Evolutionary conservation across 2,797 vertebrate species (phyloP).

Genomic region (Pantherophis alleghaniensis): DNA sequence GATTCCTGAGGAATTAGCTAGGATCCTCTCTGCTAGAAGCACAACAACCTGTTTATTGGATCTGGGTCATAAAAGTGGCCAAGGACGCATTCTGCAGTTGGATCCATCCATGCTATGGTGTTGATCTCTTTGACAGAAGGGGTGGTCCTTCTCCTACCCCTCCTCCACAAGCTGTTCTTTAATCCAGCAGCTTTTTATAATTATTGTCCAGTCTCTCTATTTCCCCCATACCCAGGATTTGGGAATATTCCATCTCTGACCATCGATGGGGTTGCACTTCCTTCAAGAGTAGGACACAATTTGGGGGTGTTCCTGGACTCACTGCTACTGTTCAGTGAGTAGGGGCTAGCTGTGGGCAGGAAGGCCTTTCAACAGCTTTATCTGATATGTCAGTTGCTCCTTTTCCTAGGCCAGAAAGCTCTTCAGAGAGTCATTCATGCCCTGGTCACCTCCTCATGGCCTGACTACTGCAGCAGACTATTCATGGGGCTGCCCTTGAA

Average conservation of each 20-base stretch:
- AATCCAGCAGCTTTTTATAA: background rate
- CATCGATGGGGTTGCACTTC: background rate
- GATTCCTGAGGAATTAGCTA: background rate
- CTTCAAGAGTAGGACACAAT: background rate
- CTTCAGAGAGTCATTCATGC: background rate
- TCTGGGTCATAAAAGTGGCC: background rate
- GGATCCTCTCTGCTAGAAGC: background rate
- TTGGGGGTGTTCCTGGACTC: background rate
- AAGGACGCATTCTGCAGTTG: background rate
- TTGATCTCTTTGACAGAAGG: background rate
- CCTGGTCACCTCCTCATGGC: background rate
- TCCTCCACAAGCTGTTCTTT: background rate
- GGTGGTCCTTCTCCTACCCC: background rate
- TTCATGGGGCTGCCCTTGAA: background rate
- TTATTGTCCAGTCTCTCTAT: background rate
- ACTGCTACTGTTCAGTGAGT: background rate
- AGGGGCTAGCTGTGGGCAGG: background rate
- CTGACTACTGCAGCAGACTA: background rate
- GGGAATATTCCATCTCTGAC: background rate
- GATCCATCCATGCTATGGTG: background rate
- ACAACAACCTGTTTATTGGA: background rate
- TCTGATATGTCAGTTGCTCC: background rate
- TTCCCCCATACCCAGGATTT: background rate
- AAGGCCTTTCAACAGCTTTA: background rate
- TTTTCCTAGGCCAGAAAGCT: background rate